Evolutionary conservation across 2,113 vertebrate species (phyloP), one percentile per base, ranked within the genome.

Genomic region (Scomber colias): DNA sequence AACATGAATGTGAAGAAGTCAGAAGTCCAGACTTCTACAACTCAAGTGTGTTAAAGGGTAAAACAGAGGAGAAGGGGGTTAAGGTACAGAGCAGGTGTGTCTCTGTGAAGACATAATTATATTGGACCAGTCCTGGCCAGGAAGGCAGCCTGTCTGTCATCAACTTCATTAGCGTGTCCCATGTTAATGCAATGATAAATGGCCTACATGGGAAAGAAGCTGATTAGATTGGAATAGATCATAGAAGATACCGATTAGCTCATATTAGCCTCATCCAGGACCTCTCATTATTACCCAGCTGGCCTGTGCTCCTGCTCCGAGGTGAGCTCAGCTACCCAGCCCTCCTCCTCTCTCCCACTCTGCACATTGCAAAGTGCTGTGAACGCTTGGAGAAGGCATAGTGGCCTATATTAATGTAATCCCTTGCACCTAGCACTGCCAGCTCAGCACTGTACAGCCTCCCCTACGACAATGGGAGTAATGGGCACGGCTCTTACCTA

Each of bases 211-310:
- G 45, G 69, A 72, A 82, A 40, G 69, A 30, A 64, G 51, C 79
- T 86, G 91, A 90, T 91, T 90, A 89, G 81, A 86, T 90, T 75
- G 54, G 79, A 89, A 85, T 75, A 82, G 80, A 93, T 92, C 89
- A 90, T 68, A 82, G 82, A 76, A 73, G 87, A 88, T 64, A 69
- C 72, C 87, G 86, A 92, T 92, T 89, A 90, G 82, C 84, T 81
- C 76, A 78, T 83, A 87, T 89, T 91, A 89, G 89, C 90, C 76
- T 78, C 78, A 75, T 71, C 66, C 75, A 77, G 76, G 68, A 85
- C 77, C 83, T 74, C 61, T 78, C 73, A 62, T 91, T 87, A 85
- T 81, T 82, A 84, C 79, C 75, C 83, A 86, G 84, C 86, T 77
- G 89, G 83, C 77, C 84, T 59, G 50, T 48, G 75, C 62, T 81